Evolutionary conservation across 2,797 vertebrate species (phyloP), one percentile per base, ranked within the genome.

Genomic region (Tadarida brasiliensis): DNA sequence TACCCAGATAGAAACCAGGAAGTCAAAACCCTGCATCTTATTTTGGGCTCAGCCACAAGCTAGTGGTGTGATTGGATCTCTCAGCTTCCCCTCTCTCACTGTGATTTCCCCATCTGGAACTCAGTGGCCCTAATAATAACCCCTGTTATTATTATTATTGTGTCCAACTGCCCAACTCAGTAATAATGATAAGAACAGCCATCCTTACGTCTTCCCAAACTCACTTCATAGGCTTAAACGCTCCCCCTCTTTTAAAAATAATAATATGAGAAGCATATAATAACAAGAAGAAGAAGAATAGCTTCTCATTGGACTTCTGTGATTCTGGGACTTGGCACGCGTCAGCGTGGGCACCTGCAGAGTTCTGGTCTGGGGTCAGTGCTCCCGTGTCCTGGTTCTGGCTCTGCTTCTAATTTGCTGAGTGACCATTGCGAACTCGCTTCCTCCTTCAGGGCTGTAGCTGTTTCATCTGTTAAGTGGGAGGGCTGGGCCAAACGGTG

Each of bases 21-120:
- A 84, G 59, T 65, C 49, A 87, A 76, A 90, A 28, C 39, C 76
- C 67, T 86, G 49, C 3, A 3, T 44, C 76, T 54, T 73, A 63
- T 81, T 96, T 94, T 63, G 92, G 84, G 65, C 47, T 71, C 26
- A 76, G 49, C 82, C 88, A 82, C 54, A 80, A 0, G 4, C 51
- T 35, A 7, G 33, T 10, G 49, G 81, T 57, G 14, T 61, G 81
- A 56, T 4, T 47, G 20, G 39, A 68, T 44, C 49, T 19, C 35
- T 49, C 28, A 51, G 73, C 93, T 96, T 93, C 82, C 35, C 30
- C 9, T 90, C 26, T 71, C 30, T 33, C 6, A 0, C 56, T 19
- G 56, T 11, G 24, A 30, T 35, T 95, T 96, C 73, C n/a, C n/a
- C 39, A 35, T 76, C 16, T 47, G 39, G 39, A 78, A 35, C 51